phyloP scores from a whole-genome alignment of 1,140 invertebrate genomes.

The Rhizoglyphus robini region DNA sequence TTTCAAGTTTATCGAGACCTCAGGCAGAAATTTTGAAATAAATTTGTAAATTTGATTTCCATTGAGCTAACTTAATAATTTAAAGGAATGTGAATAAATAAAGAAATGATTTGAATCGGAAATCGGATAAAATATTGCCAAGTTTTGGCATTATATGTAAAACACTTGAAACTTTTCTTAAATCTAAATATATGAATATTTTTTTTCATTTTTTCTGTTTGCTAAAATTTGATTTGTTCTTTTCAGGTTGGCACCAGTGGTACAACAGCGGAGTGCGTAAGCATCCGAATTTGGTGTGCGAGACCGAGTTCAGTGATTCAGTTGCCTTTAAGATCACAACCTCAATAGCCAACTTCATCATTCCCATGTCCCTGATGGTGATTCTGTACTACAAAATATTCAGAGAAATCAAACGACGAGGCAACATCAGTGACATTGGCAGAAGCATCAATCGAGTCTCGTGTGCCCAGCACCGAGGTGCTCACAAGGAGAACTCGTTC shows the following conservation, averaged over 20 bases:
- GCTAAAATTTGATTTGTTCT: too few relatives aligned
- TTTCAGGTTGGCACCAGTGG: slow-evolving; percentile 34
- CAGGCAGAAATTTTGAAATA: too few relatives aligned
- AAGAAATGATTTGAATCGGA: too few relatives aligned
- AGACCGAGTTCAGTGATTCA: slow-evolving; percentile 42
- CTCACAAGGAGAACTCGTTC: not conserved
- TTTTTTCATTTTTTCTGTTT: too few relatives aligned
- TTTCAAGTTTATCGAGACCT: too few relatives aligned
- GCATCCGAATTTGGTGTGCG: slow-evolving; percentile 28
- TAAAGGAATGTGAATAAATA: too few relatives aligned
- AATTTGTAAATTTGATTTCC: too few relatives aligned
- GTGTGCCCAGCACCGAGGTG: not conserved
- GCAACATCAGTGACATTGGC: slow-evolving; percentile 33
- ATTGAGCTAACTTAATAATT: too few relatives aligned
- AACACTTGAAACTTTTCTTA: too few relatives aligned
- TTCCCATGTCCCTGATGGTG: slow-evolving; percentile 43
- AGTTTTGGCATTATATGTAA: too few relatives aligned
- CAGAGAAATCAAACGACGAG: slow-evolving; percentile 39
- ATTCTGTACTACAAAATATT: slow-evolving; percentile 41
- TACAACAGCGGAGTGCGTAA: slow-evolving; percentile 25
- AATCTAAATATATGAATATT: too few relatives aligned
- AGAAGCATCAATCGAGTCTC: not conserved
- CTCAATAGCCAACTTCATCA: slow-evolving; percentile 43
- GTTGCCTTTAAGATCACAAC: slow-evolving; percentile 40
- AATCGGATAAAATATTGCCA: too few relatives aligned